These are phyloP conservation scores for Panthera leo DNA, from an alignment of 2,113 vertebrate genomes.

Conservation along the genomic window DNA sequence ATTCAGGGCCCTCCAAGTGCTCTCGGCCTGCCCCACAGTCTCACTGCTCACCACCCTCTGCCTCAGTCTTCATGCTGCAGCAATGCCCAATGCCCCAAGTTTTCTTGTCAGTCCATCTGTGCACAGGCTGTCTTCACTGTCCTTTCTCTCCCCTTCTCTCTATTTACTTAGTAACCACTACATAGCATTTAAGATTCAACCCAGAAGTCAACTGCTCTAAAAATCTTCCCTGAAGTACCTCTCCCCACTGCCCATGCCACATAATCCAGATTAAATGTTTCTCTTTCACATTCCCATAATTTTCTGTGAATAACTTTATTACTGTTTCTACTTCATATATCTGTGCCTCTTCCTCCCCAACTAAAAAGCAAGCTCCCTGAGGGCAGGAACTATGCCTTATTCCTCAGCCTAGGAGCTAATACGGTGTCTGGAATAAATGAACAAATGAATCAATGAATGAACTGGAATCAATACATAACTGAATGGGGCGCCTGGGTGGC, in stretches of 20 bases:
- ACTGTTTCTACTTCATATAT: background rate
- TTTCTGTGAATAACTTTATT: conserved; percentile 34
- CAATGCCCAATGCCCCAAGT: background rate
- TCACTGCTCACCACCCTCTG: background rate
- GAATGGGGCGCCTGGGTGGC: no score
- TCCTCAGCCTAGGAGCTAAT: background rate
- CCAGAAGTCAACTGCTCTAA: background rate
- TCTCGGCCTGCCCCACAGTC: background rate
- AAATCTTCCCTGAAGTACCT: background rate
- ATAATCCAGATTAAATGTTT: background rate
- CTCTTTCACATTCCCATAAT: background rate
- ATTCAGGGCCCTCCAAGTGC: no score
- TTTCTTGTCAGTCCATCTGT: background rate
- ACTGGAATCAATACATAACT: background rate
- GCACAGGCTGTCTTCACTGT: background rate
- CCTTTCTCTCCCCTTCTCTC: background rate
- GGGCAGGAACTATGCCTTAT: background rate
- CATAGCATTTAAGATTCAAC: background rate
- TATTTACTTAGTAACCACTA: background rate
- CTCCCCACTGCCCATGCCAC: background rate
- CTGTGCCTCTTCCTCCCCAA: background rate
- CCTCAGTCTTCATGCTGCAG: background rate
- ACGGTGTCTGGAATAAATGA: background rate
- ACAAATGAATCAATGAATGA: background rate
- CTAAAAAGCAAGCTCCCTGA: background rate